Evolutionary conservation across 2,888 invertebrate genomes (phyloP).

Genomic region (Hirtodrosophila cameraria): DNA sequence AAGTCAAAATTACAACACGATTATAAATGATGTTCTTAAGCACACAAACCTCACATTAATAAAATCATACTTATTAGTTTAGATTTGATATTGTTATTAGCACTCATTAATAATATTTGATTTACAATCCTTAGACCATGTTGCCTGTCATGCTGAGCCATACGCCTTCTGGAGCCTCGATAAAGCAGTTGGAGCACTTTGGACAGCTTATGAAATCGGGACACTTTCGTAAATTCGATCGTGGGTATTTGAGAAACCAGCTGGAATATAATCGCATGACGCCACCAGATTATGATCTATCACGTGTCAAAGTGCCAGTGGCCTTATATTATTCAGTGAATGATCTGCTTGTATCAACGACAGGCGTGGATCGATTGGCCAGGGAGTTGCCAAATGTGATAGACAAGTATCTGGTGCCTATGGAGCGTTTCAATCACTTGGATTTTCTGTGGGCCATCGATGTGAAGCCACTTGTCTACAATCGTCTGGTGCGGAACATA

Average conservation of each 20-base stretch:
- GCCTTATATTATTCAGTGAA: constrained; percentile 86
- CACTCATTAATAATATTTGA: constrained; percentile 1
- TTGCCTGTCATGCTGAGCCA: constrained; percentile 84
- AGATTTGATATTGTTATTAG: background rate
- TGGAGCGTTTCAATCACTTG: constrained; percentile 86
- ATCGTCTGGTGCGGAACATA: constrained; percentile 82
- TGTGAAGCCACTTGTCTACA: constrained; percentile 85
- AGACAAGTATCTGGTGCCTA: constrained; percentile 86
- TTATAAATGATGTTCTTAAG: too few relatives aligned
- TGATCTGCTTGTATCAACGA: constrained; percentile 87
- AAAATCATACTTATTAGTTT: too few relatives aligned
- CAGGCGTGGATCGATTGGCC: constrained; percentile 86
- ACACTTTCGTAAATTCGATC: constrained; percentile 84
- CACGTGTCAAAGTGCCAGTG: constrained; percentile 85
- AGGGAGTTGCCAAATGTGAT: constrained; percentile 85
- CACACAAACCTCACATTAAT: too few relatives aligned
- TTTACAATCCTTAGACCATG: constrained; percentile 79
- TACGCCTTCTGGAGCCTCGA: constrained; percentile 84
- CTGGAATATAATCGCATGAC: constrained; percentile 84
- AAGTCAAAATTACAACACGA: too few relatives aligned
- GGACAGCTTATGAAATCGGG: constrained; percentile 84
- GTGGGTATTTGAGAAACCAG: constrained; percentile 84
- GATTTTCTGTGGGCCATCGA: constrained; percentile 86
- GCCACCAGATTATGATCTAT: constrained; percentile 86
- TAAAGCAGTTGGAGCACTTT: constrained; percentile 84